These are phyloP conservation scores for Heliconius cydno DNA, from an alignment of 2,888 invertebrate genomes.

Conservation along the genomic window DNA sequence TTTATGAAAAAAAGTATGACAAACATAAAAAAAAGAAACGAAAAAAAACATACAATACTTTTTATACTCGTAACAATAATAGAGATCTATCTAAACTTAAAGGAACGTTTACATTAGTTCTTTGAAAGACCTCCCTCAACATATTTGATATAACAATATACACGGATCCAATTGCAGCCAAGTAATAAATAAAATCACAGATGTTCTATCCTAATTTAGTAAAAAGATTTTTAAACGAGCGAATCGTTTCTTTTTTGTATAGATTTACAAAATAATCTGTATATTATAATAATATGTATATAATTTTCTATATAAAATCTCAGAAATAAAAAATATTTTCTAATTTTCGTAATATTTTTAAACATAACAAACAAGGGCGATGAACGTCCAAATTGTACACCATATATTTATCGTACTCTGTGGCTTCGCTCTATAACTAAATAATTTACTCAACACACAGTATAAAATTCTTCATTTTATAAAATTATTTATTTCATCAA, in stretches of 20 bases:
- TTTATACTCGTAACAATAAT: constrained; percentile 73
- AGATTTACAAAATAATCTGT: constrained; percentile 59
- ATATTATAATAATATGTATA: constrained; percentile 51
- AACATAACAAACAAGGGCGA: constrained; percentile 73
- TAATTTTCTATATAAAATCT: constrained; percentile 65
- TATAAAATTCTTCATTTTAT: constrained; percentile 76
- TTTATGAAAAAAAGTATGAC: background rate
- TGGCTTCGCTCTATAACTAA: constrained; percentile 63
- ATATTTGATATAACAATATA: constrained; percentile 46
- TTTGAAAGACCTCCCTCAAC: constrained; percentile 64
- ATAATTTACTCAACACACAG: constrained; percentile 76
- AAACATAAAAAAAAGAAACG: constrained; percentile 7
- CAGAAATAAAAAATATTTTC: constrained; percentile 60
- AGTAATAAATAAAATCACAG: constrained; percentile 83
- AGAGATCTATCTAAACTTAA: constrained; percentile 82
- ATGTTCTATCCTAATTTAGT: constrained; percentile 76
- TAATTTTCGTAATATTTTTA: constrained; percentile 74
- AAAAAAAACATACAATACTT: constrained; percentile 47
- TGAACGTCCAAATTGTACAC: constrained; percentile 47
- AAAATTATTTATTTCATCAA: constrained; percentile 80
- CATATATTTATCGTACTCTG: constrained; percentile 47
- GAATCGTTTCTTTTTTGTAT: constrained; percentile 40
- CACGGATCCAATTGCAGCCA: constrained; percentile 62
- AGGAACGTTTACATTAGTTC: constrained; percentile 80
- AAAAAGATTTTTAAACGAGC: constrained; percentile 62